Base-by-base conservation (phyloP, 2,113 vertebrate species). In the Cairina moschata region DNA sequence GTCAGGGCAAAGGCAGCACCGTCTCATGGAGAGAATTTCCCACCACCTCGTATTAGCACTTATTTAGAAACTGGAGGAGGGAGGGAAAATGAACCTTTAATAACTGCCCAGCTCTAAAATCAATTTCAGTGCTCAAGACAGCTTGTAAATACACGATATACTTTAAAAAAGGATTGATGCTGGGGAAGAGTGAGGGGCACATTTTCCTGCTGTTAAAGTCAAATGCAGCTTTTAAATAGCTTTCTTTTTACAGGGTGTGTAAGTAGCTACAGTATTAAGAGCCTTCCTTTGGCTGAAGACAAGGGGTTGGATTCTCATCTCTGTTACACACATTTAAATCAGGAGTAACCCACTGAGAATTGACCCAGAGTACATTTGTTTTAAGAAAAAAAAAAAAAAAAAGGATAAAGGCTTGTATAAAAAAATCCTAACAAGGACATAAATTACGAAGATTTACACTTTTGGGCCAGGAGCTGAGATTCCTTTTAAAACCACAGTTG, bases 401-500 rank as follows among this genome's bases (percentile, higher is more conserved):
- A 8, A 38, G 48, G 5, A 14, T 31, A 79, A 88, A 76, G 73
- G 60, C 40, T 34, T 34, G 9, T 54, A 40, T 69, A 72, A 83
- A 93, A 91, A 81, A 82, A 28, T 4, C 78, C n/a, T 52, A 69
- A 58, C 71, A 89, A 77, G 71, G 34, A 59, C 74, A 89, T 89
- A 91, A 93, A 91, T 91, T 84, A 93, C 29, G 50, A 83, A 89
- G 88, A 95, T 82, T 93, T 92, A 92, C 81, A 74, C 59, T 89
- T 92, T 93, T 55, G 69, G 92, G 76, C 48, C 76, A 89, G 69
- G 50, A 96, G 83, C 68, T 91, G 92, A 92, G 60, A 89, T 84
- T 87, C 78, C 77, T 95, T 94, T 94, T 85, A 95, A 96, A 96
- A 74, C 91, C 78, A 73, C 91, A 93, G 12, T 52, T 96, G 91